phyloP scores from a whole-genome alignment of 35 echinoderm and acorn worm genomes.

The Ophioderma brevispina region DNA sequence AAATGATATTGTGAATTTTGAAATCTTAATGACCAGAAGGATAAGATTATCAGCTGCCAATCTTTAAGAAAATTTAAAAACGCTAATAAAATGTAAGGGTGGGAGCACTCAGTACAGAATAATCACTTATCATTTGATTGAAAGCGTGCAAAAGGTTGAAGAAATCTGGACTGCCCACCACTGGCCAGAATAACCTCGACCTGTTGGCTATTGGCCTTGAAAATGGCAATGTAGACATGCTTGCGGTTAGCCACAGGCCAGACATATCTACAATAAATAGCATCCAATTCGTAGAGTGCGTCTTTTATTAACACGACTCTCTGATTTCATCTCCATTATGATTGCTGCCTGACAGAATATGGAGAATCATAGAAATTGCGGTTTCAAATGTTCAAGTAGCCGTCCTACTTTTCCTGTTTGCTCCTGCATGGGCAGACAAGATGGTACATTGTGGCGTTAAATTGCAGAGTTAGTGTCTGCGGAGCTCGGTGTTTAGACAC shows the following conservation, averaged over 20 bases:
- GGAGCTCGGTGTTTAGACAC: neutral
- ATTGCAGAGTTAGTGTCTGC: neutral
- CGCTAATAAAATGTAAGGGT: too few species aligned
- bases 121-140: too few species aligned
- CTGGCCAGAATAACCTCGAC: too few species aligned
- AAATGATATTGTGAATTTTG: too few species aligned
- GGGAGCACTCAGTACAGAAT: too few species aligned
- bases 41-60: too few species aligned
- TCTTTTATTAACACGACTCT: neutral
- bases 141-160: too few species aligned
- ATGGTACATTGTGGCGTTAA: neutral
- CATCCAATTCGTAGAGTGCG: neutral
- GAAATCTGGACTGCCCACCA: too few species aligned
- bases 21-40: too few species aligned
- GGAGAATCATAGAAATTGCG: neutral
- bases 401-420: neutral
- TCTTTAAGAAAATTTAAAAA: too few species aligned
- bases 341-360: neutral
- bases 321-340: neutral
- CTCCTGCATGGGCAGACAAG: neutral
- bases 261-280: neutral
- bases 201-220: slow-evolving; percentile 12
- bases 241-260: neutral
- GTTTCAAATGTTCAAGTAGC: slow-evolving; percentile 2
- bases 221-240: neutral